Evolutionary conservation across 2,797 vertebrate species (phyloP), one percentile per base, ranked within the genome.

Genomic region (Gymnothorax reevesii): DNA sequence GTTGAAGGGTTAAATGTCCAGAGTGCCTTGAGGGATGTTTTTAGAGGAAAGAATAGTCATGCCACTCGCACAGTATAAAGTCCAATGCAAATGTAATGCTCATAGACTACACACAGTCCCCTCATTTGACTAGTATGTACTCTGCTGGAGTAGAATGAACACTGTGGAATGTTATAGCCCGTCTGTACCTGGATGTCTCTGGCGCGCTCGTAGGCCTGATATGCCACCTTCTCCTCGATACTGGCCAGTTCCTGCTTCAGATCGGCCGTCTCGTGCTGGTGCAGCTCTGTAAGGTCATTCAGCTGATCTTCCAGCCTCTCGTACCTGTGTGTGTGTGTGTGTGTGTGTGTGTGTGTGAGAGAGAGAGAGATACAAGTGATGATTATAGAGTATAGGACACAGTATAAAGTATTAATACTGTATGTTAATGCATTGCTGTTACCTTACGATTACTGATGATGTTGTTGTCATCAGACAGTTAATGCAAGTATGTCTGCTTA

Each of bases 191-290:
- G 97, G 87, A 98, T 97, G 89, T 99, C 98, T 54, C 97, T 93
- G 0, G 98, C 97, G 66, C 98, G 94, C 89, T 99, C 99, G 0
- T 96, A 97, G 3, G 98, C 98, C 91, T 99, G 99, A 91, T 99
- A 99, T 0, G 98, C 98, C 93, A 99, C 98, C 91, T 99, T 99
- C 93, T 99, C 99, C 95, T 99, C 98, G 0, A 99, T 98, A 92
- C 98, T 99, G 89, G 97, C 98, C 86, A 99, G 95, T 87, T 99
- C 98, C 92, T 99, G 99, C 89, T 99, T 99, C 92, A 99, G 94
- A 90, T 99, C 97, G 88, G 96, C 95, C 13, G 98, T 99, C 92
- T 99, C 98, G 0, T 99, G 95, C 93, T 99, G 98, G 92, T 99
- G 98, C 20, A 99, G 97, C 92, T 99, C 99, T 0, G 99, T 99